Conservation (phyloP, 2,797 vertebrate species). For the Fundulus diaphanus region DNA sequence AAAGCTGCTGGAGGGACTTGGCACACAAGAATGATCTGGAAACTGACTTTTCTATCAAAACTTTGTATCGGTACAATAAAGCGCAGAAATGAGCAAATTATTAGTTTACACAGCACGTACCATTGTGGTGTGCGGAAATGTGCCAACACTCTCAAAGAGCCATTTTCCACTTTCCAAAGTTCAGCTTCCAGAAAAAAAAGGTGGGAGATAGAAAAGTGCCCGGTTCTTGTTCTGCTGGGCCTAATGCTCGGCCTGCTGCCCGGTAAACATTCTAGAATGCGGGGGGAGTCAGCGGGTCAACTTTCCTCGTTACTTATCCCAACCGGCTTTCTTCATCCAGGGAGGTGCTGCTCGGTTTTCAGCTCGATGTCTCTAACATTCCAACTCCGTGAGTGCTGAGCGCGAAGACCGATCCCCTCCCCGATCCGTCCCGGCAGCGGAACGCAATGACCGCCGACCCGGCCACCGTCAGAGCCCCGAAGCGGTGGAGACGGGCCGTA, state of each 20-base stretch:
- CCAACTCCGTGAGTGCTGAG: conserved; percentile 32
- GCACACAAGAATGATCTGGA: conserved; percentile 12
- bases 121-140: conserved; percentile 83
- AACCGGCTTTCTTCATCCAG: conserved; percentile 54
- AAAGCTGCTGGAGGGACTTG: conserved; percentile 50
- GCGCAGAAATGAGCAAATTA: conserved; percentile 76
- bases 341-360: conserved; percentile 47
- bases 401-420: too few relatives aligned
- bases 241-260: conserved; percentile 75
- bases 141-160: conserved; percentile 86
- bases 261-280: conserved; percentile 59
- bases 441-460: conserved; percentile 44
- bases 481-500: conserved; percentile 63
- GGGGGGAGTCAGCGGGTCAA: conserved; percentile 34
- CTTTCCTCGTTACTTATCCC: conserved; percentile 70
- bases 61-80: background rate
- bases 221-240: conserved; percentile 72
- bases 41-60: background rate
- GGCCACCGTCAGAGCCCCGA: conserved; percentile 41
- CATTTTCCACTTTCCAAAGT: conserved; percentile 86
- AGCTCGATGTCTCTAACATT: conserved; percentile 37
- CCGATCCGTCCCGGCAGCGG: conserved; percentile 46
- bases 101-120: conserved; percentile 87
- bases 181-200: conserved; percentile 71
- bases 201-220: conserved; percentile 69